Base-by-base conservation (phyloP, 2,888 invertebrate genomes). In the Biston betularia region DNA sequence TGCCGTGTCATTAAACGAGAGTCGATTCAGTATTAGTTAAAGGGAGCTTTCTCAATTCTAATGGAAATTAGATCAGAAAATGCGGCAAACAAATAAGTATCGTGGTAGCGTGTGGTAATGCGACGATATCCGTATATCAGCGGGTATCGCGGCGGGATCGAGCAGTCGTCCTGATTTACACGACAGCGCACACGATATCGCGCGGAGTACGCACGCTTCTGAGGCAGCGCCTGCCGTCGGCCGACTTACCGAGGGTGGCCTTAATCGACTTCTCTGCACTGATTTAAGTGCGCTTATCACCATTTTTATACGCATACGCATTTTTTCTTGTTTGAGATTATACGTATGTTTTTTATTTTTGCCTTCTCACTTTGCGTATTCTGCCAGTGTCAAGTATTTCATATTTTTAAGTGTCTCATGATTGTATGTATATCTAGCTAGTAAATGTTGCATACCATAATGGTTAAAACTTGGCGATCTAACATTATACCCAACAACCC, bases 51-150 rank as follows among this genome's bases (percentile, higher is more conserved):
- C 67, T 68, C 68, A 66, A 65, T 71, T 56, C 52, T 54, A 34
- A 53, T 64, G 68, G 64, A 65, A 66, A 74, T 67, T 65, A 66
- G 72, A 65, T 71, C 65, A 68, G 63, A 67, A 72, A 75, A 73
- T 70, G 67, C 59, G 50, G 56, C 66, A 75, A 78, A 77, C 74
- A 79, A 78, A 80, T 69, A 73, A 77, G 68, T 53, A 53, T 49
- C 63, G 70, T 66, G 74, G 75, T 73, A 71, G 79, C 79, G 74
- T 75, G 53, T 46, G 79, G 81, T 86, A 87, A 86, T 84, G 83
- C 87, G 84, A 81, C 86, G 83, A 89, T 90, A 85, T 89, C 85
- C 89, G 89, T 92, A 90, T 87, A 86, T 92, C 85, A 90, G 79
- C 70, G 75, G 80, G 69, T 89, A 91, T 91, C 90, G 81, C 82